Conservation (phyloP, 2,797 vertebrate genomes). For the Sylvia borin region DNA sequence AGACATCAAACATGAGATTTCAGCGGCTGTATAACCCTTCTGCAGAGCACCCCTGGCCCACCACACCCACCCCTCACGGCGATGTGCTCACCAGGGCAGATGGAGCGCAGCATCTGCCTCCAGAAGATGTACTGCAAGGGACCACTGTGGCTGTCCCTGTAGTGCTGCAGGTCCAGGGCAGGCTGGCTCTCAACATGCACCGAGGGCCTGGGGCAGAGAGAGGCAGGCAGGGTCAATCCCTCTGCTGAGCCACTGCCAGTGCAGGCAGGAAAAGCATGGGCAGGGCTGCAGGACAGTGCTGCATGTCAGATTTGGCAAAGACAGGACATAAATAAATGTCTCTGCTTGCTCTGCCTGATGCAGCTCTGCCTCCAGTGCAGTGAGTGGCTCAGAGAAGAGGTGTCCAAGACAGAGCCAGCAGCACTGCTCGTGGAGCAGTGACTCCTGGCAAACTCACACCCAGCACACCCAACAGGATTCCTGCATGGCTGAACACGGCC, state of each 20-base stretch:
- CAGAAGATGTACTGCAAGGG: constrained; percentile 86
- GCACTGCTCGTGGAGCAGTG: accelerated
- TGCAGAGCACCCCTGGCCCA: accelerated
- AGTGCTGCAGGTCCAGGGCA: constrained; percentile 69
- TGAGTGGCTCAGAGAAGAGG: neutral
- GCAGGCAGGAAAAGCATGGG: accelerated
- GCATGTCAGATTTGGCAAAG: accelerated
- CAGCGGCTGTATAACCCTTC: accelerated
- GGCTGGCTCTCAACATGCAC: constrained; percentile 48
- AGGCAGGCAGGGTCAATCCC: neutral
- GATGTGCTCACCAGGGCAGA: constrained; percentile 75
- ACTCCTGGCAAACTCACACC: neutral
- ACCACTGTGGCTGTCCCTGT: constrained; percentile 76
- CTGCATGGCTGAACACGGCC: neutral
- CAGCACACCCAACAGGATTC: neutral
- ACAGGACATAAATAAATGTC: neutral
- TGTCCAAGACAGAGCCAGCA: accelerated
- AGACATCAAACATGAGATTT: neutral
- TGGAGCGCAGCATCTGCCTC: constrained; percentile 82
- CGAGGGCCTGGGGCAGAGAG: constrained; percentile 23
- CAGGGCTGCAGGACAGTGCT: neutral
- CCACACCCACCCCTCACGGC: accelerated
- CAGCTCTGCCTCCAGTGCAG: neutral
- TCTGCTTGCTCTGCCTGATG: neutral
- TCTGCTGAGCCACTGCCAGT: neutral